These are phyloP conservation scores for Chrysaora quinquecirrha DNA, from an alignment of 30 jellyfish, hydroid and myxozoan species.

Conservation along the genomic window DNA sequence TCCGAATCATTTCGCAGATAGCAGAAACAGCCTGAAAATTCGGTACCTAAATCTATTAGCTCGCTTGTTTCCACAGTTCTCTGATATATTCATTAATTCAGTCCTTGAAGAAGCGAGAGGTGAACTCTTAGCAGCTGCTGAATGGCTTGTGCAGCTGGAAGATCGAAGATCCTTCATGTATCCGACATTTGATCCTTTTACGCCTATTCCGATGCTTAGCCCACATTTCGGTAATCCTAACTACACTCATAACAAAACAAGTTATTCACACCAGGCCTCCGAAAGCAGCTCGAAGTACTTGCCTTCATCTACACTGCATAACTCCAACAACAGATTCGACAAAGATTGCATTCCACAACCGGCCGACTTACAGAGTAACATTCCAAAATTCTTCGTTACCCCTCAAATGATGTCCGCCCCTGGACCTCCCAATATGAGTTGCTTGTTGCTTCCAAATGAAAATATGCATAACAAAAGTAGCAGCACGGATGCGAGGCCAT, in stretches of 20 bases:
- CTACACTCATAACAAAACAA: slow-evolving; percentile 11
- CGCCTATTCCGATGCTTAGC: slow-evolving; percentile 24
- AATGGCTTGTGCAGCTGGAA: slow-evolving; percentile 67
- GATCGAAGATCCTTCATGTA: slow-evolving; percentile 69
- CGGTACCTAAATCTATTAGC: slow-evolving; percentile 34
- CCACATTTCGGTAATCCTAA: slow-evolving; percentile 28
- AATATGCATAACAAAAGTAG: neutral
- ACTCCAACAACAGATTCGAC: neutral
- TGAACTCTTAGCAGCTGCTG: slow-evolving; percentile 67
- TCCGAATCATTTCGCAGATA: slow-evolving; percentile 37
- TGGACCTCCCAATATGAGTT: slow-evolving; percentile 12
- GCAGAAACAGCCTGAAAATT: slow-evolving; percentile 43
- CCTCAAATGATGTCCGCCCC: slow-evolving; percentile 20
- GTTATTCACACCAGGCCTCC: slow-evolving; percentile 7
- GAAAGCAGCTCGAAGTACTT: neutral
- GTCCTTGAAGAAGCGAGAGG: slow-evolving; percentile 64
- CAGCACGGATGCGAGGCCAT: neutral
- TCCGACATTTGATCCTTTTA: slow-evolving; percentile 56
- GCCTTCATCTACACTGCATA: neutral
- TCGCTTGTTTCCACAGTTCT: slow-evolving; percentile 59
- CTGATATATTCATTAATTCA: slow-evolving; percentile 61
- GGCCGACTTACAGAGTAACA: neutral
- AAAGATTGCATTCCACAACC: neutral
- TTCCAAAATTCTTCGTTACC: neutral
- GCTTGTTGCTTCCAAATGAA: slow-evolving; percentile 8